A percentile compares a stretch with the other conserved stretches of the same genome.
Evolutionary conservation across 2,113 vertebrate genomes (phyloP).

Genomic region (Clarias macrocephalus): DNA sequence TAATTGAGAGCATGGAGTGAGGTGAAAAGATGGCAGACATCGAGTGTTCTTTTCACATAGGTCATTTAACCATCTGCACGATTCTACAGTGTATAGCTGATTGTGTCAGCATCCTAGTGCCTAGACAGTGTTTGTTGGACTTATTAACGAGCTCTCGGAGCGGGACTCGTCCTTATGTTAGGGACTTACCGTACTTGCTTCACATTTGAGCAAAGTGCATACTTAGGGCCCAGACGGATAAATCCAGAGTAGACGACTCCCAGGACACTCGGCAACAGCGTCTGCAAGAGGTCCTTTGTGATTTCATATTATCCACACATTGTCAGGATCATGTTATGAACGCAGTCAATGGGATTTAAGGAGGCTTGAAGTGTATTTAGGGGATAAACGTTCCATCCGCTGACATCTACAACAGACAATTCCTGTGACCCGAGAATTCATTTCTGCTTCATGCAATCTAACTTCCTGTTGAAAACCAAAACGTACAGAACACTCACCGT

Average conservation of each 20-base stretch:
- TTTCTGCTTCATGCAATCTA: background rate
- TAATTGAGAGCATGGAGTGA: too few relatives aligned
- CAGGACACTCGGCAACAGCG: background rate
- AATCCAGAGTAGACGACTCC: background rate
- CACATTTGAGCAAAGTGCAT: background rate
- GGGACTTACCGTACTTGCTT: background rate
- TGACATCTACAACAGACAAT: background rate
- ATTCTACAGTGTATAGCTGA: too few relatives aligned
- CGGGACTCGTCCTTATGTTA: too few relatives aligned
- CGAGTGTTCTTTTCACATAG: too few relatives aligned
- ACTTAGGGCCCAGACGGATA: background rate
- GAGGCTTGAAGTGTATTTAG: background rate
- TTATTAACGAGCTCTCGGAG: too few relatives aligned
- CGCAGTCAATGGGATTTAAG: background rate
- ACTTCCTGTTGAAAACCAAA: background rate
- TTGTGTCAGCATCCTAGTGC: too few relatives aligned
- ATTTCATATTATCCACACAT: background rate
- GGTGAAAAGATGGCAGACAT: too few relatives aligned
- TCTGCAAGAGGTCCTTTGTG: background rate
- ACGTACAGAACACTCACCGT: background rate
- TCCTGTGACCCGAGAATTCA: background rate
- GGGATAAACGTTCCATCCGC: background rate
- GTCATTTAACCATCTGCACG: too few relatives aligned
- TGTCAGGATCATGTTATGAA: background rate
- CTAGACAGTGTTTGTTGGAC: too few relatives aligned